A percentile compares a stretch with the other conserved stretches of the same genome.
phyloP scores from a whole-genome alignment of 2,888 invertebrate species.

The Hyposoter dolosus region DNA sequence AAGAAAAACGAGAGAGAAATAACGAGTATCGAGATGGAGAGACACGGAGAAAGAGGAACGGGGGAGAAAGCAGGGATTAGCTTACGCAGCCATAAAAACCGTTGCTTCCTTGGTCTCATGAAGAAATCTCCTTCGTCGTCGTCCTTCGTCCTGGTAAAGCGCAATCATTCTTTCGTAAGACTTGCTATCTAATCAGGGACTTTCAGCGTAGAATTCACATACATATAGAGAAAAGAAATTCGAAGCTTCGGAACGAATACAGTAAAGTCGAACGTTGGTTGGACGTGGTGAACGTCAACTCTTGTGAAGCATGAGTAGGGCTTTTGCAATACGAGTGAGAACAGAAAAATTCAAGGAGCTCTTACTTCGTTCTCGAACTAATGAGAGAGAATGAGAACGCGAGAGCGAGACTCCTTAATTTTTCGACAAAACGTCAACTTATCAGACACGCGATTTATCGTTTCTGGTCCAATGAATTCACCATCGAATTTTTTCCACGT shows the following conservation, averaged over 20 bases:
- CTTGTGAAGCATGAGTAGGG: conserved; percentile 32
- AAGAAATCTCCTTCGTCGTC: conserved; percentile 32
- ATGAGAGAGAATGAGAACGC: not conserved
- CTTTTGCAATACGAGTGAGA: conserved; percentile 29
- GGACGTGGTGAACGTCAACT: conserved; percentile 46
- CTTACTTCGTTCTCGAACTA: conserved; percentile 14
- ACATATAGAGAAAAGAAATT: not conserved
- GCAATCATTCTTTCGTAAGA: conserved; percentile 65
- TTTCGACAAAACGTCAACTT: conserved; percentile 75
- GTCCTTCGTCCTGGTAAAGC: conserved; percentile 46
- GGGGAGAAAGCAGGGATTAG: conserved; percentile 25
- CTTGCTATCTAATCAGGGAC: conserved; percentile 66
- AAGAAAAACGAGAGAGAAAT: not conserved
- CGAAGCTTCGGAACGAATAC: conserved; percentile 20
- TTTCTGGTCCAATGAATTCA: conserved; percentile 50
- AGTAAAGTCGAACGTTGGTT: conserved; percentile 33
- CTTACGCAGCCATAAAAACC: conserved; percentile 45
- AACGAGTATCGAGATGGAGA: not conserved
- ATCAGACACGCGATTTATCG: conserved; percentile 77
- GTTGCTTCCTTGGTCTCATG: conserved; percentile 40
- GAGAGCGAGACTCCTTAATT: conserved; percentile 73
- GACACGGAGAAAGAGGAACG: not conserved
- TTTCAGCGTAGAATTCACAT: conserved; percentile 45
- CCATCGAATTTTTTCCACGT: conserved; percentile 24
- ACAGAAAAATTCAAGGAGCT: conserved; percentile 19